These are phyloP conservation scores for Hylaeus volcanicus DNA, from an alignment of 1,140 invertebrate genomes.

Conservation along the genomic window DNA sequence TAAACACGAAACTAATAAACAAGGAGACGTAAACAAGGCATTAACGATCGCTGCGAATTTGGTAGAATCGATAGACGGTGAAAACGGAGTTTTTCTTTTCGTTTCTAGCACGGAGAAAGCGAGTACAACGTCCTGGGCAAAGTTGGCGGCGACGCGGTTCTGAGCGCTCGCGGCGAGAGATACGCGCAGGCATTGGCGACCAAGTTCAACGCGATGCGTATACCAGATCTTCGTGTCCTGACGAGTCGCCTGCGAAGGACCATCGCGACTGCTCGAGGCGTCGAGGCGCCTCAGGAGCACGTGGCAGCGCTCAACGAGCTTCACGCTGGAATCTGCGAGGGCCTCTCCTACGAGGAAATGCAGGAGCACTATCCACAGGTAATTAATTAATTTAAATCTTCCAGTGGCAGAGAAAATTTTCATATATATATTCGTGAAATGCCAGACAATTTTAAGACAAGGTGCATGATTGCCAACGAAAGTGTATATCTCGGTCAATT, in stretches of 20 bases:
- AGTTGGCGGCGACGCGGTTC: constrained; percentile 93
- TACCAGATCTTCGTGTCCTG: constrained; percentile 89
- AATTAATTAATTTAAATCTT: background rate
- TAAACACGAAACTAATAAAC: no score
- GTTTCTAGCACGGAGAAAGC: constrained; percentile 92
- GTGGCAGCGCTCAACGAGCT: constrained; percentile 93
- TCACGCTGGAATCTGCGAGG: constrained; percentile 96
- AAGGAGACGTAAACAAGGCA: no score
- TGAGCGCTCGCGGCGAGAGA: constrained; percentile 89
- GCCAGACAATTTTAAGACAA: no score
- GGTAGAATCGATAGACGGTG: no score
- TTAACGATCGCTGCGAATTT: no score
- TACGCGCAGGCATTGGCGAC: constrained; percentile 89
- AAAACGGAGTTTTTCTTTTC: background rate
- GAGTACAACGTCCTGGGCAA: constrained; percentile 94
- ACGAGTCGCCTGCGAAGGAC: constrained; percentile 93
- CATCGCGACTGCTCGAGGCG: constrained; percentile 90
- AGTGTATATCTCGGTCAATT: no score
- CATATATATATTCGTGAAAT: no score
- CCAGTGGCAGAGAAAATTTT: no score
- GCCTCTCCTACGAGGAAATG: constrained; percentile 96
- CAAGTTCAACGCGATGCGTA: constrained; percentile 86
- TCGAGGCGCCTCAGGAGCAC: constrained; percentile 90
- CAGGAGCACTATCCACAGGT: constrained; percentile 91
- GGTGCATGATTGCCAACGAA: no score